Evolutionary conservation across 2,888 invertebrate genomes (phyloP).

Genomic region (Chironomus tentans): DNA sequence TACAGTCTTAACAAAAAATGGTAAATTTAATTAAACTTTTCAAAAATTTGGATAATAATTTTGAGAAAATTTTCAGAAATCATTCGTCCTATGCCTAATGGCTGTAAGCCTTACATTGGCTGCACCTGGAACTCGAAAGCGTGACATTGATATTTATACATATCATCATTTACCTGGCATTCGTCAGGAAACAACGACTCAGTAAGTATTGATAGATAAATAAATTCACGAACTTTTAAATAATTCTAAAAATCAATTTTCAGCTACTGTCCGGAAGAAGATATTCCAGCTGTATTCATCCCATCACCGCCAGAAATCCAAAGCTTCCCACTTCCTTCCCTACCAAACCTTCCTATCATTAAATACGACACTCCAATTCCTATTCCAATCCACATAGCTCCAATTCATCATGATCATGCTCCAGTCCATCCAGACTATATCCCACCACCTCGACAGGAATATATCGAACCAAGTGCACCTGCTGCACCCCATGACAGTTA

Average conservation of each 20-base stretch:
- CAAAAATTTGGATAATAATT: neutral
- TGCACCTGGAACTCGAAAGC: no score
- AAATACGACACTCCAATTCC: neutral
- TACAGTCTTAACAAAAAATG: no score
- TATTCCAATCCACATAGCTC: neutral
- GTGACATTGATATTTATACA: no score
- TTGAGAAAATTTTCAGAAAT: neutral
- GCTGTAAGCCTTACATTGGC: no score
- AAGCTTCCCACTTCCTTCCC: slow-evolving; percentile 26
- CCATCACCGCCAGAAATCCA: slow-evolving; percentile 29
- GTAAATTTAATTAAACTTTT: no score
- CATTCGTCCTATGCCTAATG: neutral
- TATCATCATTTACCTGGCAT: no score
- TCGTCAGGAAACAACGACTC: no score
- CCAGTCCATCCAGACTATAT: neutral
- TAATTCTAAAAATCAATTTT: neutral
- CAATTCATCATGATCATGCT: neutral
- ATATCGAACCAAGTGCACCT: slow-evolving; percentile 31
- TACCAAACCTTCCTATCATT: slow-evolving; percentile 19
- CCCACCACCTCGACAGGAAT: slow-evolving; percentile 5
- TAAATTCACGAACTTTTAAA: neutral
- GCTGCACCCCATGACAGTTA: no score
- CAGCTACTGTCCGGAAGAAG: slow-evolving; percentile 24
- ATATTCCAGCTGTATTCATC: slow-evolving; percentile 27
- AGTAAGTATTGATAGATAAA: neutral